A percentile compares a stretch with the other conserved stretches of the same genome.
Conservation (phyloP, 2,797 vertebrate species). For the Sebastes diploproa region DNA sequence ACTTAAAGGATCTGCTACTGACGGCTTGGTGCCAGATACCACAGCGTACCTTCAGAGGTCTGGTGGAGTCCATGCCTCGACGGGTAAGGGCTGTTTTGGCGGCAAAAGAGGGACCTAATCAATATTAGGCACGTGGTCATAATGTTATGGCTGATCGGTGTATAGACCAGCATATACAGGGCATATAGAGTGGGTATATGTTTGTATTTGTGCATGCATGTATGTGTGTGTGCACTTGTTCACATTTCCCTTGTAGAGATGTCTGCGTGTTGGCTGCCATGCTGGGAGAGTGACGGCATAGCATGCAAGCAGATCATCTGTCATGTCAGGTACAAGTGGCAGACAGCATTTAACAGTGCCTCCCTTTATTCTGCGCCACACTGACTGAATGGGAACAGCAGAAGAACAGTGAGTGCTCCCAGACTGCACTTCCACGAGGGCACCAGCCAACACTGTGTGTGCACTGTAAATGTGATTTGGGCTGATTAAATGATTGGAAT, state of each 20-base stretch:
- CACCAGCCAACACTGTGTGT: not conserved
- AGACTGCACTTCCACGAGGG: slow-evolving; percentile 1
- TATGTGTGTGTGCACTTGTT: not conserved
- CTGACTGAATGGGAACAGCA: slow-evolving; percentile 73
- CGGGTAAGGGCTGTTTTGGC: too few relatives aligned
- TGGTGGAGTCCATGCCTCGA: too few relatives aligned
- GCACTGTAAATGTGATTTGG: slow-evolving; percentile 42
- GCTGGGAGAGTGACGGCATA: slow-evolving; percentile 32
- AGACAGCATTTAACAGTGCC: slow-evolving; percentile 49
- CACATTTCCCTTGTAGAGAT: slow-evolving; percentile 17
- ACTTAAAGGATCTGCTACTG: too few relatives aligned
- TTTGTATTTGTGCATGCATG: not conserved
- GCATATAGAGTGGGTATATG: not conserved
- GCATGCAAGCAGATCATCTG: slow-evolving; percentile 54
- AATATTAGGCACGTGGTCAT: too few relatives aligned
- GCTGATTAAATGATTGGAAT: slow-evolving; percentile 55
- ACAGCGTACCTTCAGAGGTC: too few relatives aligned
- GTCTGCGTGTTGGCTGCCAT: slow-evolving; percentile 15
- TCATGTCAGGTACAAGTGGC: slow-evolving; percentile 50
- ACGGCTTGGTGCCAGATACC: too few relatives aligned
- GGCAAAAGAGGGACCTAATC: too few relatives aligned
- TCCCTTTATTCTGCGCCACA: slow-evolving; percentile 36
- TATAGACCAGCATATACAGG: not conserved
- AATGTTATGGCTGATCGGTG: too few relatives aligned
- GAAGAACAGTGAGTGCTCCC: slow-evolving; percentile 21